Evolutionary conservation across 1,140 invertebrate genomes (phyloP), one percentile per base, ranked within the genome.

Genomic region (Dinothrombium tinctorium): DNA sequence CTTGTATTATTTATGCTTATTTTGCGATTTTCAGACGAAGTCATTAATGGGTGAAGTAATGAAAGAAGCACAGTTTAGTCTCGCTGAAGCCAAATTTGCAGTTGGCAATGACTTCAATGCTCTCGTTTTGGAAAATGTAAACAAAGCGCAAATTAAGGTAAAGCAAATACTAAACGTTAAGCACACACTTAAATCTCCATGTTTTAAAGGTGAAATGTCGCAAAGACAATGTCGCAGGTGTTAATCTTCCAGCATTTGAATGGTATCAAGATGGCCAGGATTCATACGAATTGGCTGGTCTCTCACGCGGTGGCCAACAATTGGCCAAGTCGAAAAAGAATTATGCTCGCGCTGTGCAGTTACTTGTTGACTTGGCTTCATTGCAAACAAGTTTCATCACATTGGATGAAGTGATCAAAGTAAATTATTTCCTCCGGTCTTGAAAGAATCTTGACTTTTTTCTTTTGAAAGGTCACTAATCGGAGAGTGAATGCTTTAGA

Each of bases 401-500:
- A 31, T 59, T 95, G 29, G 89, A 95, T 62, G 86, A 94, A 61
- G 87, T 90, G 21, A 95, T 95, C 50, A 95, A 95, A 62, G 74
- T 87, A 26, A 38, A 14, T 11, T 12, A 8, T 15, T 28, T 28
- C 26, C n/a, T n/a, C n/a, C n/a, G n/a, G 7, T 7, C 7, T 8
- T 7, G 26, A 28, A 28, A 28, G n/a, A 28, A 8, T 28, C 26
- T 28, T 2, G n/a, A 2, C 33, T 36, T 20, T 31, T 7, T 6
- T 41, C 14, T 1, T 33, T 15, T 41, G 12, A 19, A 41, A 45
- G 32, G 20, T 53, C 9, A 95, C 89, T 6, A 95, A 95, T 59
- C 70, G 94, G 50, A 74, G 94, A 72, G 94, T 99, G 12, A 99
- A 99, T 62, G 94, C 94, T 52, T 95, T 99, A 60, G 92, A 99